A percentile compares a stretch with the other conserved stretches of the same genome.
phyloP scores from a whole-genome alignment of 2,113 vertebrate genomes.

The Clarias gariepinus region DNA sequence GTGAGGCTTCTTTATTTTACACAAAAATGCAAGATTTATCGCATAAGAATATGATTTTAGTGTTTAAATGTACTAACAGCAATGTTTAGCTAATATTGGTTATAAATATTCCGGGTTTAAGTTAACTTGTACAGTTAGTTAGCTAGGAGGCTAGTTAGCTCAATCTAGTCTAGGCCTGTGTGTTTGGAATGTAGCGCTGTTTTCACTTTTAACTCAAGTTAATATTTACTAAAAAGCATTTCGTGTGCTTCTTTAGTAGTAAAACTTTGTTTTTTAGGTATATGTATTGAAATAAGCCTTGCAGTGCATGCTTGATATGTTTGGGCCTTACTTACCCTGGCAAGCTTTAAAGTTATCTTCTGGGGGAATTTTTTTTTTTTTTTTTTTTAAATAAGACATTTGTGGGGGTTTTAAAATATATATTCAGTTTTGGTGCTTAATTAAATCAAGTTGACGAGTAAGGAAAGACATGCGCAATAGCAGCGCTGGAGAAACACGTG shows the following conservation, averaged over 20 bases:
- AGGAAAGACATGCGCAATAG: not conserved
- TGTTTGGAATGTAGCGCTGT: not conserved
- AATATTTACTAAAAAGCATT: not conserved
- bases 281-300: not conserved
- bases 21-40: not conserved
- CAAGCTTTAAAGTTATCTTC: not conserved
- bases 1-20: not conserved
- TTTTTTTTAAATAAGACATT: not conserved
- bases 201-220: not conserved
- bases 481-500: not conserved
- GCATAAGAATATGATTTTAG: no score
- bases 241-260: rapidly evolving
- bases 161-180: not conserved
- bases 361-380: no score
- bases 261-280: not conserved
- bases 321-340: not conserved
- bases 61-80: not conserved
- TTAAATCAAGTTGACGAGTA: not conserved
- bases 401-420: no score
- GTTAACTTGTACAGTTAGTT: not conserved
- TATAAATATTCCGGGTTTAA: not conserved
- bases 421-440: not conserved
- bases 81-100: not conserved
- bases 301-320: not conserved
- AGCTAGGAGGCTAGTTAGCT: not conserved